A percentile compares a stretch with the other conserved stretches of the same genome.
Evolutionary conservation across 2,113 vertebrate species (phyloP).

Genomic region (Coptodon rendalli): DNA sequence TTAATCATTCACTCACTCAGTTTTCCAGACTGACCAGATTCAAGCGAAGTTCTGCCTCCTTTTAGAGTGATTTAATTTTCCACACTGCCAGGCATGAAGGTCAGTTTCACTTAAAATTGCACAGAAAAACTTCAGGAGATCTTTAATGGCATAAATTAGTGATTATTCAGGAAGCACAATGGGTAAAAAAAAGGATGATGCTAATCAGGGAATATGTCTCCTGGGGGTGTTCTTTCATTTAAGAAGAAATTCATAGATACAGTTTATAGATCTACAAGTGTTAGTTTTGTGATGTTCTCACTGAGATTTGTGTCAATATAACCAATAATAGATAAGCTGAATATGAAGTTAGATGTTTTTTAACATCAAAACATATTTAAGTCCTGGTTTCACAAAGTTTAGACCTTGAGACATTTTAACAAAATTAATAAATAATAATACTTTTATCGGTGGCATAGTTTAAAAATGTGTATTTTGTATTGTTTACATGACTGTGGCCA

Average conservation of each 20-base stretch:
- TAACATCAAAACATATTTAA: background rate
- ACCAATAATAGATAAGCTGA: background rate
- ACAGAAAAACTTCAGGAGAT: constrained; percentile 3
- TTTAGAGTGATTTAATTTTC: constrained; percentile 51
- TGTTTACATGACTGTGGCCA: background rate
- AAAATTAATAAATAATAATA: background rate
- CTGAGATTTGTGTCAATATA: background rate
- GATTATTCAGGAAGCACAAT: constrained; percentile 31
- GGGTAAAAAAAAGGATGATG: background rate
- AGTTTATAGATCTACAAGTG: background rate
- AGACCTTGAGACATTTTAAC: background rate
- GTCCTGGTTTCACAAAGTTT: background rate
- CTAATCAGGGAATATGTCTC: background rate
- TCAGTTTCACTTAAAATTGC: constrained; percentile 25
- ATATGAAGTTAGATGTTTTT: background rate
- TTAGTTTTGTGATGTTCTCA: background rate
- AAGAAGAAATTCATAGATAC: background rate
- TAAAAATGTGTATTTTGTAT: background rate
- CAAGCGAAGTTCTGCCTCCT: constrained; percentile 24
- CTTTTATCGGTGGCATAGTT: background rate
- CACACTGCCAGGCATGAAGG: constrained; percentile 53
- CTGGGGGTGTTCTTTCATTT: background rate
- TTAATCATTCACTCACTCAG: constrained; percentile 22
- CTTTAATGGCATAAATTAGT: constrained; percentile 50
- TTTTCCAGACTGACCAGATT: background rate